Evolutionary conservation across 2,888 invertebrate genomes (phyloP), one percentile per base, ranked within the genome.

Genomic region (Xestia ashworthii): DNA sequence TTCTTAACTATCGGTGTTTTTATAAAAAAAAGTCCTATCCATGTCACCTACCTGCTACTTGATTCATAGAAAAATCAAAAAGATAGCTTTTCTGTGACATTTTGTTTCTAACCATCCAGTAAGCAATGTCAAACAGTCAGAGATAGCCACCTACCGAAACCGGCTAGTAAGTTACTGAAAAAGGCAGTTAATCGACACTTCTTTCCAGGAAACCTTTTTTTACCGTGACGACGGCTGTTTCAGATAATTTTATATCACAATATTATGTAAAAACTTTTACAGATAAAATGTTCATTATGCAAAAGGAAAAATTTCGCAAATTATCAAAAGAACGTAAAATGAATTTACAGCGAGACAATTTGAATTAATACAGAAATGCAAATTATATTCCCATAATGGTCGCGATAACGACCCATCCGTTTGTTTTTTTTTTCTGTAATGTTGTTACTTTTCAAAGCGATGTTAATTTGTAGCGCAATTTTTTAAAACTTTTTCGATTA

Each of bases 311-410:
- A 68, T 73, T 86, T 82, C 14, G 73, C 87, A 84, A 86, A 86
- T 86, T 86, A 87, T 84, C 76, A 83, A 78, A 87, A 75, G 81
- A 71, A 78, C 76, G 66, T 79, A 67, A 75, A 88, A 82, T 75
- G 74, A 88, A 89, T 88, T 80, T 78, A 83, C 78, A 85, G 81
- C 80, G 78, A 80, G 76, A 81, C 84, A 85, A 85, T 84, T 84
- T 84, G 80, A 83, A 85, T 87, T 84, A 88, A 89, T 86, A 86
- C 83, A 80, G 78, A 89, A 89, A 89, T 89, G 89, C 84, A 87
- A 89, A 91, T 88, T 71, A 85, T 87, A 90, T 90, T 91, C 86
- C 82, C 89, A 88, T 91, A 89, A 92, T 88, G 89, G 87, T 81
- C 81, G 78, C 81, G 89, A 89, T 91, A 92, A 93, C 90, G 79